Evolutionary conservation across 2,888 invertebrate species (phyloP), one percentile per base, ranked within the genome.

Genomic region (Melanchra persicariae): DNA sequence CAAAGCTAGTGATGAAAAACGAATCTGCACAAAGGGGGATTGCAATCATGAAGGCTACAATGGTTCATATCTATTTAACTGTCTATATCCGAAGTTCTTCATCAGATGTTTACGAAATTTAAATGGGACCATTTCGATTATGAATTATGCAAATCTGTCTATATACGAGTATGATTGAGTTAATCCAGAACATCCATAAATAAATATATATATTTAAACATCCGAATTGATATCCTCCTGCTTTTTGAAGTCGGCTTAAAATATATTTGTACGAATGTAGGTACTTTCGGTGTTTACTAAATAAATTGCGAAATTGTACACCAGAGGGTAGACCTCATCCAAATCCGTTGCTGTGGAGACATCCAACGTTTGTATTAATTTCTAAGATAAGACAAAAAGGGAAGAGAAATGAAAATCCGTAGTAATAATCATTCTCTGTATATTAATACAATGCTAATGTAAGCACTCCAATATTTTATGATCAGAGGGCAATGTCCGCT

Each of bases 401-500:
- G 0, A 43, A 26, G 2, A 43, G 15, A 65, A 49, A 17, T 40
- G 10, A 49, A 40, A 40, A 73, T 37, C 47, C 62, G 49, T 30
- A 51, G 15, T 17, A 54, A 69, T 22, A 49, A 69, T 59, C 22
- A 64, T 79, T 64, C 22, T 37, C 22, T 45, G 19, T n/a, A 40
- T 66, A 72, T 61, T 64, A 65, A 69, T 60, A 61, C 26, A 64
- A 71, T 77, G 52, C 60, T 63, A 64, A 81, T 77, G 37, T 26
- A 57, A 51, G 59, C n/a, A 43, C 43, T 63, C 40, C 64, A 47
- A 80, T 80, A 67, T 70, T 76, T 62, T 71, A 73, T 52, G 66
- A 69, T 49, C 66, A 63, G 52, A 69, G 85, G 68, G 77, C 85
- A 83, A 76, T 52, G 78, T 43, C 74, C 83, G 64, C 67, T 65